These are phyloP conservation scores for Takifugu rubripes DNA, from an alignment of 2,797 vertebrate genomes.

Conservation along the genomic window DNA sequence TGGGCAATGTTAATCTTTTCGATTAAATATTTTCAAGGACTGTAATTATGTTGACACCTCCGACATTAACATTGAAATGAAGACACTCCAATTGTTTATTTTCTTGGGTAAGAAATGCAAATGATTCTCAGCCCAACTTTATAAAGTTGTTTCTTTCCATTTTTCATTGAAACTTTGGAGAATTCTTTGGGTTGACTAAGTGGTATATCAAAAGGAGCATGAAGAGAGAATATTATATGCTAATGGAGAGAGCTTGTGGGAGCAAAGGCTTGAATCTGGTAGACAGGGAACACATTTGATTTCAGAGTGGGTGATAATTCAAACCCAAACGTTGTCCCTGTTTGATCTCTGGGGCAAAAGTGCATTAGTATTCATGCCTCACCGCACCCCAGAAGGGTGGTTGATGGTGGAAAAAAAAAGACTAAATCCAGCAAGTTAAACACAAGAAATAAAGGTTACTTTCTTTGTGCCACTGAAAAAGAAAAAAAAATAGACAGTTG, in stretches of 20 bases:
- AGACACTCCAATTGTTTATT: slow-evolving; percentile 7
- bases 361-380: slow-evolving; percentile 25
- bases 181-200: slow-evolving; percentile 27
- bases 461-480: slow-evolving; percentile 54
- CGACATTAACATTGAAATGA: slow-evolving; percentile 29
- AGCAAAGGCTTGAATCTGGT: slow-evolving; percentile 31
- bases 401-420: slow-evolving; percentile 32
- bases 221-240: slow-evolving; percentile 38
- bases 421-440: slow-evolving; percentile 45
- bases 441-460: slow-evolving; percentile 35
- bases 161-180: slow-evolving; percentile 23
- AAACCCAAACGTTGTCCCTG: slow-evolving; percentile 35
- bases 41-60: neutral
- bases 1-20: neutral
- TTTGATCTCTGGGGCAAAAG: slow-evolving; percentile 36
- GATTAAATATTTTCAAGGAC: neutral
- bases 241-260: slow-evolving; percentile 45
- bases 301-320: slow-evolving; percentile 45
- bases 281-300: slow-evolving; percentile 35
- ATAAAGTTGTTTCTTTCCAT: neutral
- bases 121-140: slow-evolving; percentile 19
- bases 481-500: slow-evolving; percentile 33
- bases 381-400: slow-evolving; percentile 19
- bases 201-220: slow-evolving; percentile 43
- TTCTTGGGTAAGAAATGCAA: slow-evolving; percentile 19